phyloP scores from a whole-genome alignment of 2,888 invertebrate species.

The Cheiracanthium punctorium region DNA sequence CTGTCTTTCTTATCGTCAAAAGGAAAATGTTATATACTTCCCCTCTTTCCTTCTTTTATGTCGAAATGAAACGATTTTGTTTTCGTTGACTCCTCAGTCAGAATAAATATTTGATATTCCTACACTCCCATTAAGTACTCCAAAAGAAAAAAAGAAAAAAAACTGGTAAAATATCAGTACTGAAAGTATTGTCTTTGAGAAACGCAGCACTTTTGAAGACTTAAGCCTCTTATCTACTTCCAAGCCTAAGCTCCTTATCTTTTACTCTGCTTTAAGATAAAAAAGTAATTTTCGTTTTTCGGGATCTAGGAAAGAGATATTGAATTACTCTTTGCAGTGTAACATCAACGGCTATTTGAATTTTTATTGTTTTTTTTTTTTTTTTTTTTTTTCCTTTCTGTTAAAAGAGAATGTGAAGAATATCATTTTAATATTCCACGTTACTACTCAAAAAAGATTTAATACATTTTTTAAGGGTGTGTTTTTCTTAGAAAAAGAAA shows the following conservation, averaged over 20 bases:
- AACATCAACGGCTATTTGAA: background rate
- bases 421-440: too few species aligned
- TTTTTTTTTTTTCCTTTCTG: too few species aligned
- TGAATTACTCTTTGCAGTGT: background rate
- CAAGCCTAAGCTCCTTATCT: background rate
- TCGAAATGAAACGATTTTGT: too few species aligned
- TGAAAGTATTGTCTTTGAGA: background rate
- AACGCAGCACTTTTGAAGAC: slow-evolving; percentile 10
- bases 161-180: too few species aligned
- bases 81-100: background rate
- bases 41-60: too few species aligned
- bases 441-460: too few species aligned
- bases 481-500: too few species aligned
- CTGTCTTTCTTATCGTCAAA: too few species aligned
- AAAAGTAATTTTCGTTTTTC: background rate
- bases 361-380: background rate
- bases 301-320: background rate
- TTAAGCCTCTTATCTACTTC: background rate
- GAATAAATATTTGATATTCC: slow-evolving; percentile 1
- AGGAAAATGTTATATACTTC: too few species aligned
- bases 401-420: too few species aligned
- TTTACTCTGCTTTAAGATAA: background rate
- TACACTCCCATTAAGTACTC: background rate
- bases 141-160: too few species aligned
- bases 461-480: too few species aligned